phyloP scores from a whole-genome alignment of 2,113 vertebrate genomes.

The Xyrauchen texanus region DNA sequence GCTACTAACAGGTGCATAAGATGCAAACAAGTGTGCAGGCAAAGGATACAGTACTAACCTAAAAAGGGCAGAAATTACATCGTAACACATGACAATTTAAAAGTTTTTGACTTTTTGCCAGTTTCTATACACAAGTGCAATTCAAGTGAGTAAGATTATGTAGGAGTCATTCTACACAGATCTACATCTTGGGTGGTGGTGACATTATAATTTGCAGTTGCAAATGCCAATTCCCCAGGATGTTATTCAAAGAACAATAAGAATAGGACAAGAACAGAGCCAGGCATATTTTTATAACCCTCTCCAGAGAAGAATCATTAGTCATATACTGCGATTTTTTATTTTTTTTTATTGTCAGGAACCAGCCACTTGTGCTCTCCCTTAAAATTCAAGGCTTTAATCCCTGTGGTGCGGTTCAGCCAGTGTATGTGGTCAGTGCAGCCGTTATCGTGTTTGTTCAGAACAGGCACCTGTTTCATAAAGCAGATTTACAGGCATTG shows the following conservation, averaged over 20 bases:
- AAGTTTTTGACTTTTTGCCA: too few relatives aligned
- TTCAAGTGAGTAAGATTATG: background rate
- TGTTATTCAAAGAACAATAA: too few relatives aligned
- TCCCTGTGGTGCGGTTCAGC: background rate
- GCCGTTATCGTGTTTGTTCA: constrained; percentile 28
- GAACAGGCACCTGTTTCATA: constrained; percentile 33
- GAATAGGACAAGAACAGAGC: background rate
- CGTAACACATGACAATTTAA: too few relatives aligned
- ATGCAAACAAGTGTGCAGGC: too few relatives aligned
- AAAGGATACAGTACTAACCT: too few relatives aligned
- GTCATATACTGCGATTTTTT: constrained; percentile 1
- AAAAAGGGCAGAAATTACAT: too few relatives aligned
- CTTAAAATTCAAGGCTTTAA: constrained; percentile 6
- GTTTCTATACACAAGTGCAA: background rate
- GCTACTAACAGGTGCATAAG: too few relatives aligned
- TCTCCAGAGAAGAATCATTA: constrained; percentile 9
- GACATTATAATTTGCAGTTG: constrained; percentile 3
- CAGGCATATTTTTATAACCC: constrained; percentile 1
- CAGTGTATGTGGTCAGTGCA: background rate
- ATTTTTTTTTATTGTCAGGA: background rate
- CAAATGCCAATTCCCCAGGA: background rate
- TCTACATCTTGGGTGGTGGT: background rate
- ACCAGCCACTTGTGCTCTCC: constrained; percentile 4
- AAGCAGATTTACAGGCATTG: constrained; percentile 25
- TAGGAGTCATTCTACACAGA: background rate